A percentile compares a stretch with the other conserved stretches of the same genome.
These are phyloP conservation scores for Phodopus roborovskii DNA, from an alignment of 2,113 vertebrate species.

Conservation along the genomic window DNA sequence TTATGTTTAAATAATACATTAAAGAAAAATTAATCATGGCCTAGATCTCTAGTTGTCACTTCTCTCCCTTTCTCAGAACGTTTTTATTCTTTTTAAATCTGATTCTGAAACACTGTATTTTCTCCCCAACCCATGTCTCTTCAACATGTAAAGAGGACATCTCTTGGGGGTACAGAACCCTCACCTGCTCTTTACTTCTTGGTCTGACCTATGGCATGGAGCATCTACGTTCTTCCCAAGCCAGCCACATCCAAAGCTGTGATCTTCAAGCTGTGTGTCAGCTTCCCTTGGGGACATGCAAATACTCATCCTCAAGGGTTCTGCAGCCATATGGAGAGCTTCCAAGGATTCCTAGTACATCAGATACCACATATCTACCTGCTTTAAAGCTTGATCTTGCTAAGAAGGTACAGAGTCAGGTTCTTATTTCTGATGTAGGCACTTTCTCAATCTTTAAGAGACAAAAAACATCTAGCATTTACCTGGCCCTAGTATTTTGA, in stretches of 20 bases:
- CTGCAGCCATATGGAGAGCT: not conserved
- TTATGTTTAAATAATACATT: not conserved
- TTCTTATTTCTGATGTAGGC: not conserved
- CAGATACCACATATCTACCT: no score
- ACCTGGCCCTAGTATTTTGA: not conserved
- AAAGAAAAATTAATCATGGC: conserved; percentile 21
- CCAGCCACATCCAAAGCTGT: not conserved
- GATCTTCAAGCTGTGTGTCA: not conserved
- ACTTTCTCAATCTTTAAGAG: not conserved
- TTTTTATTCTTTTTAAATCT: not conserved
- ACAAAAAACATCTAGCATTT: not conserved
- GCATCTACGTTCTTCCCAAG: not conserved
- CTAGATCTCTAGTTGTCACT: not conserved
- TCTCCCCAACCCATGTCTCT: not conserved
- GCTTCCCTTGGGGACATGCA: not conserved
- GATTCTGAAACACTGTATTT: not conserved
- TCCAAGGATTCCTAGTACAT: not conserved
- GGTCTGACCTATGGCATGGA: fast-evolving
- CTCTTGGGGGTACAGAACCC: not conserved
- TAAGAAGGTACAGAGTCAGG: not conserved
- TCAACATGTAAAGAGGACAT: not conserved
- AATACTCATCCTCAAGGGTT: no score
- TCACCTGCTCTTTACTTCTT: not conserved
- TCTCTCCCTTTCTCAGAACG: not conserved
- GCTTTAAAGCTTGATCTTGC: not conserved